Percentiles rank a stretch among this genome's conserved stretches.
phyloP scores from a whole-genome alignment of 2,888 invertebrate genomes.

The Linhomoeus sp. region DNA sequence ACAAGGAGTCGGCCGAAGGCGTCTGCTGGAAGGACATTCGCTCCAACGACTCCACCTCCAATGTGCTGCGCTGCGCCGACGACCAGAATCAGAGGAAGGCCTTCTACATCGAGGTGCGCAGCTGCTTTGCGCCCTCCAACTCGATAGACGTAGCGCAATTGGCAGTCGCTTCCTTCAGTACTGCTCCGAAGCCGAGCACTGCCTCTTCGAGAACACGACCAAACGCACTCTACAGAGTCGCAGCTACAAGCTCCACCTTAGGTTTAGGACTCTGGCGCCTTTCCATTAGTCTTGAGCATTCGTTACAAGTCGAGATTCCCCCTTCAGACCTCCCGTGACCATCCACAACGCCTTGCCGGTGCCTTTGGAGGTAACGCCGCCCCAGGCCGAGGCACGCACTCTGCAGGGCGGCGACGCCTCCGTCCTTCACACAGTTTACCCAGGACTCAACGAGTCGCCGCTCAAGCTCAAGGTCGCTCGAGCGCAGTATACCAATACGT shows the following conservation, averaged over 20 bases:
- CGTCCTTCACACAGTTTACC: background rate
- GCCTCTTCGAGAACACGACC: slow-evolving; percentile 57
- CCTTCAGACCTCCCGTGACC: slow-evolving; percentile 65
- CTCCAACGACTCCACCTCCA: slow-evolving; percentile 10
- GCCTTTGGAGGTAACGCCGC: slow-evolving; percentile 51
- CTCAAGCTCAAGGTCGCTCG: too few species aligned
- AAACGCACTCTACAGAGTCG: slow-evolving; percentile 60
- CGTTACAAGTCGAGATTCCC: too few species aligned
- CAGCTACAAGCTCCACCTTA: slow-evolving; percentile 60
- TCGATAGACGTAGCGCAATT: too few species aligned
- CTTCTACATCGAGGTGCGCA: background rate
- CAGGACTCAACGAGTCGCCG: background rate
- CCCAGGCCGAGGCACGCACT: slow-evolving; percentile 20
- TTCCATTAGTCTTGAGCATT: too few species aligned
- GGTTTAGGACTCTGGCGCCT: too few species aligned
- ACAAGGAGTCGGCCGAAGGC: slow-evolving; percentile 16
- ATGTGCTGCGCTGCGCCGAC: slow-evolving; percentile 14
- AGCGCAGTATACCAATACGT: too few species aligned
- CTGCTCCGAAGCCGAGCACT: slow-evolving; percentile 43
- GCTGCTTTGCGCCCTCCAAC: too few species aligned
- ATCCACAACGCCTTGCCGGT: slow-evolving; percentile 74
- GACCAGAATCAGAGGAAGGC: slow-evolving; percentile 4
- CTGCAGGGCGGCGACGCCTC: slow-evolving; percentile 15
- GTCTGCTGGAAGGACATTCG: slow-evolving; percentile 21
- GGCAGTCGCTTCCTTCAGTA: too few species aligned